A percentile compares a stretch with the other conserved stretches of the same genome.
Evolutionary conservation across 2,113 vertebrate species (phyloP).

Genomic region (Vicugna pacos): DNA sequence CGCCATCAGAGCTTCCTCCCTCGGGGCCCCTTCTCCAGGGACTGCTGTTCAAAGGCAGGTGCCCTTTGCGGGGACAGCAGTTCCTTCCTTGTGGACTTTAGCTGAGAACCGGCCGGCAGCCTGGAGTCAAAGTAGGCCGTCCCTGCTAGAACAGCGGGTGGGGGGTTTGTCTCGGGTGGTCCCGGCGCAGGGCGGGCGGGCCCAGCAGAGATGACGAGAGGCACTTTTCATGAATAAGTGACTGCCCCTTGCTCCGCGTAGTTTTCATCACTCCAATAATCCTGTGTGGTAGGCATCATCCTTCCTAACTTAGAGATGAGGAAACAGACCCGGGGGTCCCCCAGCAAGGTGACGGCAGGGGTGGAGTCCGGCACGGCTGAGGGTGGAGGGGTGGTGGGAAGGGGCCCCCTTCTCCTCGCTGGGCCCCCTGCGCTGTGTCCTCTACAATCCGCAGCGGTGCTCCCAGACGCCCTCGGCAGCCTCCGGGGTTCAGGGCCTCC

Average conservation of each 20-base stretch:
- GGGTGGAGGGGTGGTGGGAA: rapidly evolving
- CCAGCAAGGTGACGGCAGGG: rapidly evolving
- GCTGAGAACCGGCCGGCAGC: rapidly evolving
- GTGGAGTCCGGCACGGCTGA: rapidly evolving
- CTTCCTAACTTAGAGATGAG: too few species aligned
- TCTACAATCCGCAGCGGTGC: rapidly evolving
- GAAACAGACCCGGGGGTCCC: too few species aligned
- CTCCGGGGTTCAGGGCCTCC: not conserved
- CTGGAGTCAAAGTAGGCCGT: too few species aligned
- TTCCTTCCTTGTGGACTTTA: not conserved
- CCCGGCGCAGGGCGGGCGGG: rapidly evolving
- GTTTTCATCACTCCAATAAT: rapidly evolving
- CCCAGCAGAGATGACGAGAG: rapidly evolving
- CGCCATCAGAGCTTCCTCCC: rapidly evolving
- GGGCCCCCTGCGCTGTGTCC: rapidly evolving
- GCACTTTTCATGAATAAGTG: rapidly evolving
- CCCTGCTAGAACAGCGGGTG: not conserved
- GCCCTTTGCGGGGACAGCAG: not conserved
- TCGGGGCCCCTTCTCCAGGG: not conserved
- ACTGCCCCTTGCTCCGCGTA: rapidly evolving
- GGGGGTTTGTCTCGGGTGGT: not conserved
- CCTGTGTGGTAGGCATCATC: rapidly evolving
- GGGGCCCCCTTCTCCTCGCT: too few species aligned
- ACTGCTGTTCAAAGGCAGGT: not conserved
- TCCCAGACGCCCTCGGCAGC: rapidly evolving